Base-by-base conservation (phyloP, 1,140 invertebrate genomes). In the Asbolus verrucosus region DNA sequence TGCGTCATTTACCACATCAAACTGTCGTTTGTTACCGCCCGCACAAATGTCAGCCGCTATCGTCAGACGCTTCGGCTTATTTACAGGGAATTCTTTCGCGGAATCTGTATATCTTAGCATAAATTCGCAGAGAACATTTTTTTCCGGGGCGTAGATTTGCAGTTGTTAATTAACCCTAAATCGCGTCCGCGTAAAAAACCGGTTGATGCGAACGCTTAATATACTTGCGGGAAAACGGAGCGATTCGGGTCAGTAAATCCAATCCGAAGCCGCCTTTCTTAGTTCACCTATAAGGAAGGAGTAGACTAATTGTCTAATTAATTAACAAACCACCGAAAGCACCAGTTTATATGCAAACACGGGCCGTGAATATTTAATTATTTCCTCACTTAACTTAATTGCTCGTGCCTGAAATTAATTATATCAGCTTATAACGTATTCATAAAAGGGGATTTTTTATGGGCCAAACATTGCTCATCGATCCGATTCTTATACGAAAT, bases 1-100 rank as follows among this genome's bases (percentile, higher is more conserved):
- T 78, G 76, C 76, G 46, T 78, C 77, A 78, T 78, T 78, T 76
- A 78, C 69, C 76, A 70, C 77, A 78, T 78, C 77, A 78, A 78
- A 78, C 68, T 75, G 68, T 78, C 77, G 76, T 78, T 78, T 78
- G 72, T 78, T 77, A 78, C 71, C 39, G 63, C 66, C 63, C n/a
- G n/a, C n/a, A n/a, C n/a, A n/a, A n/a, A n/a, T n/a, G n/a, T n/a
- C n/a, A n/a, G n/a, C 13, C 14, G 46, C 27, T 54, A 54, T 54
- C 46, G 27, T 4, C 9, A 21, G 19, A 50, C n/a, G 19, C n/a
- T n/a, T 11, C 21, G 46, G 46, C n/a, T 54, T 54, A 14, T 46
- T 46, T 24, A 11, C 21, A 38, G 38, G 30, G 54, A 19, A 21
- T n/a, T n/a, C n/a, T n/a, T n/a, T n/a, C n/a, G n/a, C n/a, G n/a